Conservation (phyloP, 2,113 vertebrate species). For the Oreochromis tanganicae region DNA sequence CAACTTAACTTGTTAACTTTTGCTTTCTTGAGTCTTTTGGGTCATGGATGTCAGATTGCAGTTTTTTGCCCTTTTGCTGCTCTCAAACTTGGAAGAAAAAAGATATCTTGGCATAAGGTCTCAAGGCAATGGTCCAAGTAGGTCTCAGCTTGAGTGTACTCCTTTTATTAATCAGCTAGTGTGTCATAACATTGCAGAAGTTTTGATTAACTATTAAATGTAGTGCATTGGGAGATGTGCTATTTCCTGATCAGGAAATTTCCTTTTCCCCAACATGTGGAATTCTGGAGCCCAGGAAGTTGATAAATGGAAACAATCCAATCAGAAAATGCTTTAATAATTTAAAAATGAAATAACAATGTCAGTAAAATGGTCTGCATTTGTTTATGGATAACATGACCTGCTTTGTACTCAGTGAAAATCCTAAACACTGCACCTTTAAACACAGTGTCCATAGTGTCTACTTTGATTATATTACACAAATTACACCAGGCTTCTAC, state of each 20-base stretch:
- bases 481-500: background rate
- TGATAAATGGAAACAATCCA: background rate
- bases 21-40: background rate
- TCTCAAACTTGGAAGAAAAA: background rate
- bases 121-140: background rate
- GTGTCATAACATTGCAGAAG: background rate
- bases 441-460: background rate
- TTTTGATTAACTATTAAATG: background rate
- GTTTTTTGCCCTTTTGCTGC: background rate
- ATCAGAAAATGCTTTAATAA: background rate
- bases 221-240: background rate
- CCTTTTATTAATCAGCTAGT: background rate
- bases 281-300: background rate
- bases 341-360: background rate
- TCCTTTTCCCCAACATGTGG: background rate
- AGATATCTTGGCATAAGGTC: background rate
- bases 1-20: background rate
- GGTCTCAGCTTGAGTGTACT: background rate
- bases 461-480: background rate
- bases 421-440: background rate
- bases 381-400: background rate
- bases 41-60: background rate
- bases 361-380: background rate
- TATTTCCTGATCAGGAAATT: background rate
- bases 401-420: background rate